phyloP scores from a whole-genome alignment of 2,113 vertebrate species.

The Rhipidura dahli region DNA sequence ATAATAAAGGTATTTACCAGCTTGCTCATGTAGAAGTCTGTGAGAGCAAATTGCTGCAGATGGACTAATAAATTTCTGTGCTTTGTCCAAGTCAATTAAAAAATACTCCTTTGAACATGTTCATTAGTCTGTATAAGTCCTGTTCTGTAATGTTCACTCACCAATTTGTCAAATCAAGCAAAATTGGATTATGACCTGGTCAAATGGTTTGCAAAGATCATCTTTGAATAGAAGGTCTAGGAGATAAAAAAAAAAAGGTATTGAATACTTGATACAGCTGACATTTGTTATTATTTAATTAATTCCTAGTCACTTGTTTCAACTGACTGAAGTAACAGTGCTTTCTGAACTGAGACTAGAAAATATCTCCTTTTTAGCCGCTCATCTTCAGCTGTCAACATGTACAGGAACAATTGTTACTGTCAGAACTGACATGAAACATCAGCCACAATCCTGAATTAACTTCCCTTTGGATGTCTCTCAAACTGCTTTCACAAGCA shows the following conservation, averaged over 20 bases:
- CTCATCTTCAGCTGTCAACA: constrained; percentile 58
- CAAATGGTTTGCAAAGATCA: constrained; percentile 14
- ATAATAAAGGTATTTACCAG: background rate
- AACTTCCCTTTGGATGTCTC: constrained; percentile 22
- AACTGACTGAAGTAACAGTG: background rate
- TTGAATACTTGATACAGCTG: background rate
- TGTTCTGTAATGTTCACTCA: background rate
- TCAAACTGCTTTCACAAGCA: background rate
- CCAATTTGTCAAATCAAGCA: background rate
- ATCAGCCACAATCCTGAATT: constrained; percentile 50
- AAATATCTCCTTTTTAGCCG: background rate
- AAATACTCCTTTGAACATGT: background rate
- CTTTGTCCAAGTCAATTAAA: background rate
- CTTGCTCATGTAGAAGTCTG: background rate
- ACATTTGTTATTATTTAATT: constrained; percentile 11
- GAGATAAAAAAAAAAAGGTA: background rate
- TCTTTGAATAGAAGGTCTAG: constrained; percentile 17
- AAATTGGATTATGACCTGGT: background rate
- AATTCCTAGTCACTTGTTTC: background rate
- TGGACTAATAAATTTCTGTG: background rate
- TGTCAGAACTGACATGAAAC: constrained; percentile 61
- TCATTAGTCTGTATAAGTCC: background rate
- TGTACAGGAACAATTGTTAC: constrained; percentile 27
- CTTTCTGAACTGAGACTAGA: constrained; percentile 7
- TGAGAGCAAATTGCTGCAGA: background rate